Percentiles rank a stretch among this genome's conserved stretches.
phyloP scores from a whole-genome alignment of 1,140 invertebrate species.

The Drosophila sulfurigaster region DNA sequence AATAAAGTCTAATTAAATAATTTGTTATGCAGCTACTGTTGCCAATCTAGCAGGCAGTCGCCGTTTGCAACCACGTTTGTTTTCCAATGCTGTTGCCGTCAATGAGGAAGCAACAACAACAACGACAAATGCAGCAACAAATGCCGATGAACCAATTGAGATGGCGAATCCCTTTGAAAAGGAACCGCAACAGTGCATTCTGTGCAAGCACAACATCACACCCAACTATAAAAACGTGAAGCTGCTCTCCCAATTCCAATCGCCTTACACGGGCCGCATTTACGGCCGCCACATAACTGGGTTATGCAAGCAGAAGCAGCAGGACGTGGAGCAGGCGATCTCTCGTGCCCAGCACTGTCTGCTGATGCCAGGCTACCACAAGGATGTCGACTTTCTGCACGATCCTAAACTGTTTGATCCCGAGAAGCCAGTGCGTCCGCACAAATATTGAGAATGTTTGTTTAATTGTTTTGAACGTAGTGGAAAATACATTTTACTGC shows the following conservation, averaged over 20 bases:
- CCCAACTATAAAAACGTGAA: conserved; percentile 97
- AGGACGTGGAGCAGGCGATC: conserved; percentile 89
- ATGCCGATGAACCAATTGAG: conserved; percentile 87
- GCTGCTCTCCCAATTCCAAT: conserved; percentile 97
- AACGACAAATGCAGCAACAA: neutral
- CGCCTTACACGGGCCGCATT: conserved; percentile 94
- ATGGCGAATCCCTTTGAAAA: conserved; percentile 94
- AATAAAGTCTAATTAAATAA: neutral
- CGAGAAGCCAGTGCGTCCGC: conserved; percentile 91
- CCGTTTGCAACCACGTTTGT: conserved; percentile 36
- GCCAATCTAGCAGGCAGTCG: conserved; percentile 38
- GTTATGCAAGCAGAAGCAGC: conserved; percentile 90
- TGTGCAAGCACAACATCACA: conserved; percentile 94
- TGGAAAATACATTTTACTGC: conserved; percentile 65
- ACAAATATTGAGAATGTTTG: conserved; percentile 88
- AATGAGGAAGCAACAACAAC: conserved; percentile 13
- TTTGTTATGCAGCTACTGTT: conserved; percentile 16
- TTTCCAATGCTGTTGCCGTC: conserved; percentile 27
- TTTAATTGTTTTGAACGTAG: conserved; percentile 42
- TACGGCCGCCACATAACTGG: conserved; percentile 97
- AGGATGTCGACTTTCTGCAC: conserved; percentile 90
- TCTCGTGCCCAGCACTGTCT: conserved; percentile 89
- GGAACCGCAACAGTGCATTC: conserved; percentile 90
- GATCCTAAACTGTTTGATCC: conserved; percentile 96
- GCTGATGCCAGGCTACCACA: conserved; percentile 92